Percentiles rank a stretch among this genome's conserved stretches.
These are phyloP conservation scores for Pongo pygmaeus DNA, from an alignment of 2,113 vertebrate species.

Conservation along the genomic window DNA sequence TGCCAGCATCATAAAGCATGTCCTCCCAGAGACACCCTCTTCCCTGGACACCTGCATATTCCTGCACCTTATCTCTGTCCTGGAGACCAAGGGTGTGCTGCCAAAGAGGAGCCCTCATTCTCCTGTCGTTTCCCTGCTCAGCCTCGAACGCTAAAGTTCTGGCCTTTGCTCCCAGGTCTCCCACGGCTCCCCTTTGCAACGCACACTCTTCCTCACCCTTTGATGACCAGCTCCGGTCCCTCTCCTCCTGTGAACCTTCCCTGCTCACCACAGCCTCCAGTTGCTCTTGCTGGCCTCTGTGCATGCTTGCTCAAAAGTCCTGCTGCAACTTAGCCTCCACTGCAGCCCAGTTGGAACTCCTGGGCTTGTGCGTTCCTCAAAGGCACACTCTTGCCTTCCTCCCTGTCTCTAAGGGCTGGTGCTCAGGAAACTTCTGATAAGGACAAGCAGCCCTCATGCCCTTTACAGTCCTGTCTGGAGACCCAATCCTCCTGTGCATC, in stretches of 20 bases:
- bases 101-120: neutral
- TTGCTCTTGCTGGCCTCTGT: neutral
- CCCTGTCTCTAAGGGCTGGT: neutral
- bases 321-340: neutral
- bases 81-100: neutral
- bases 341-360: neutral
- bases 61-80: neutral
- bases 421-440: neutral
- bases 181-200: neutral
- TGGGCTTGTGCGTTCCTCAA: neutral
- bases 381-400: neutral
- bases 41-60: neutral
- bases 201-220: fast-evolving
- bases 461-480: neutral
- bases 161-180: neutral
- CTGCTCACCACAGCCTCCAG: neutral
- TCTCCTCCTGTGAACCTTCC: neutral
- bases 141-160: fast-evolving
- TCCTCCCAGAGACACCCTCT: neutral
- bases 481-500: neutral
- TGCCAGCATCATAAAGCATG: neutral
- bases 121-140: neutral
- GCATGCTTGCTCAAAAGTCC: neutral
- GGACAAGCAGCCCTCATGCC: neutral
- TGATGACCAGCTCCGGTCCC: too few relatives aligned